phyloP scores from a whole-genome alignment of 2,888 invertebrate species.

The Acleris emargana region DNA sequence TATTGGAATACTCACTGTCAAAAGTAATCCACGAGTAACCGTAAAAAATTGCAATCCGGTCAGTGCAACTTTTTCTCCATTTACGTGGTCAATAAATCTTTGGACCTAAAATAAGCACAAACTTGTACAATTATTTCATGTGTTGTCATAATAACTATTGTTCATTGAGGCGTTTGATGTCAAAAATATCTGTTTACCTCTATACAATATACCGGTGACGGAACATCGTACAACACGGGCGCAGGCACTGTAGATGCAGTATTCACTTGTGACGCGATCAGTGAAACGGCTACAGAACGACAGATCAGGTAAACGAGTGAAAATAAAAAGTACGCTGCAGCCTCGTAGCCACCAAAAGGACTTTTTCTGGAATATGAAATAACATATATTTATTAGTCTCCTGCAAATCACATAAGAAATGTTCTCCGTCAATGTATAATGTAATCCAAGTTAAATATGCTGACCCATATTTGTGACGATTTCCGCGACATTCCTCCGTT shows the following conservation, averaged over 20 bases:
- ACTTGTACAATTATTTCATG: too few relatives aligned
- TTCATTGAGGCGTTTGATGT: too few relatives aligned
- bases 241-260: conserved; percentile 83
- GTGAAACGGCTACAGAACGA: conserved; percentile 85
- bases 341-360: conserved; percentile 79
- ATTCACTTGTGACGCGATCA: conserved; percentile 85
- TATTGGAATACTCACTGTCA: conserved; percentile 9
- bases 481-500: conserved; percentile 46
- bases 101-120: conserved; percentile 75
- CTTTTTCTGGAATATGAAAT: conserved; percentile 50
- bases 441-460: conserved; percentile 9
- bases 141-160: too few relatives aligned
- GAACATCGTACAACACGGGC: conserved; percentile 84
- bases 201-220: conserved; percentile 84
- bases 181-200: conserved; percentile 71
- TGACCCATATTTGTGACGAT: conserved; percentile 46
- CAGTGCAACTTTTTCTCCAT: conserved; percentile 80
- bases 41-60: conserved; percentile 84
- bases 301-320: conserved; percentile 86
- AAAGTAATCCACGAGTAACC: conserved; percentile 54
- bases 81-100: conserved; percentile 86
- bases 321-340: conserved; percentile 85
- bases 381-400: too few relatives aligned
- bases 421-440: too few relatives aligned
- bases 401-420: too few relatives aligned